Conservation (phyloP, 2,113 vertebrate species). For the Phaetusa simplex region DNA sequence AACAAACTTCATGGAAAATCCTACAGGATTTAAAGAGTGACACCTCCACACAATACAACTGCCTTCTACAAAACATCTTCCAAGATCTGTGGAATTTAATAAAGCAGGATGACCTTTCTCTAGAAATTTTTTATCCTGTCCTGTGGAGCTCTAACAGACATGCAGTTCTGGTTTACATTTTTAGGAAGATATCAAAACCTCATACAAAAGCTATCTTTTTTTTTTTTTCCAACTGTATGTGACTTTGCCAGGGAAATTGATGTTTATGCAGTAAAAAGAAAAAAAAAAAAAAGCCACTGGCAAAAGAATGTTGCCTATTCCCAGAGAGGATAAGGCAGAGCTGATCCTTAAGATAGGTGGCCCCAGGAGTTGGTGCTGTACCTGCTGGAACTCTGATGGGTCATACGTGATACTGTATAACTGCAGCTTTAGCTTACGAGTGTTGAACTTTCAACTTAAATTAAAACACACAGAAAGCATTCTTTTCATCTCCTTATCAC, state of each 20-base stretch:
- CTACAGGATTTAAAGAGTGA: not conserved
- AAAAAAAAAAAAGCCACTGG: not conserved
- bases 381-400: not conserved
- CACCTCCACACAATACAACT: not conserved
- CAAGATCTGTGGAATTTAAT: not conserved
- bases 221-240: not conserved
- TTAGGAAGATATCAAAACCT: not conserved
- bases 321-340: not conserved
- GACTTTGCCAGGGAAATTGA: not conserved
- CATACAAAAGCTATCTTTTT: not conserved
- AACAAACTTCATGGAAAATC: not conserved
- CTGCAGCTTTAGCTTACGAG: accelerated
- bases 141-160: not conserved
- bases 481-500: not conserved
- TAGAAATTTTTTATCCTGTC: not conserved
- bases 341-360: not conserved
- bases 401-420: accelerated
- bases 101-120: not conserved
- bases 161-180: not conserved
- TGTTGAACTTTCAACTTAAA: not conserved
- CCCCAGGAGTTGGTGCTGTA: not conserved
- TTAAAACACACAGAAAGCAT: not conserved
- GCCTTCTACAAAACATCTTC: not conserved
- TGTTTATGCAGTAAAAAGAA: not conserved
- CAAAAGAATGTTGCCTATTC: not conserved